phyloP scores from a whole-genome alignment of 2,113 vertebrate genomes.

The Odobenus rosmarus region DNA sequence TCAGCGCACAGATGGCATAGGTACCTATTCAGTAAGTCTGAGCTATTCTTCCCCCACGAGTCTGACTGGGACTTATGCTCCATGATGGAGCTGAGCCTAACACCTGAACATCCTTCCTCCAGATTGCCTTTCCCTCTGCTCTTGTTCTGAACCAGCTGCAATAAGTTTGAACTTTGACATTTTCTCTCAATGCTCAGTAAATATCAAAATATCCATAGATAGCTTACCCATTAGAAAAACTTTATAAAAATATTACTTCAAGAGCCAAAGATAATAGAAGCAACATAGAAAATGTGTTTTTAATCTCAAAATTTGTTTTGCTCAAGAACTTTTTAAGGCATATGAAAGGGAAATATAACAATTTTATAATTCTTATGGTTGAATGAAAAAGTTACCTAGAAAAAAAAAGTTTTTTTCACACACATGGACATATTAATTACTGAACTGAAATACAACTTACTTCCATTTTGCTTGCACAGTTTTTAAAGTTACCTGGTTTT shows the following conservation, averaged over 20 bases:
- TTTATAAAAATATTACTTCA: not conserved
- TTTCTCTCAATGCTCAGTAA: not conserved
- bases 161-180: not conserved
- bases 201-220: not conserved
- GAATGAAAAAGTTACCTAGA: not conserved
- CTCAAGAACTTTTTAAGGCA: not conserved
- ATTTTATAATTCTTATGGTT: not conserved
- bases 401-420: not conserved
- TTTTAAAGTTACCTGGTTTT: not conserved
- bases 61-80: not conserved
- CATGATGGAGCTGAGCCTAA: not conserved
- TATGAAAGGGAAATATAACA: not conserved
- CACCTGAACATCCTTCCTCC: not conserved
- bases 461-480: not conserved
- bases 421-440: too few species aligned
- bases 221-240: not conserved
- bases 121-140: not conserved
- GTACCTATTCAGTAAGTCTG: not conserved
- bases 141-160: not conserved
- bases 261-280: not conserved
- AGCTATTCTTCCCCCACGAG: not conserved
- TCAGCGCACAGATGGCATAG: not conserved
- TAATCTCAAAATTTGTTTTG: conserved; percentile 1
- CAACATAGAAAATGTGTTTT: not conserved
- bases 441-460: not conserved